These are phyloP conservation scores for Brachypalpus laphriformis DNA, from an alignment of 2,888 invertebrate genomes.

Conservation along the genomic window DNA sequence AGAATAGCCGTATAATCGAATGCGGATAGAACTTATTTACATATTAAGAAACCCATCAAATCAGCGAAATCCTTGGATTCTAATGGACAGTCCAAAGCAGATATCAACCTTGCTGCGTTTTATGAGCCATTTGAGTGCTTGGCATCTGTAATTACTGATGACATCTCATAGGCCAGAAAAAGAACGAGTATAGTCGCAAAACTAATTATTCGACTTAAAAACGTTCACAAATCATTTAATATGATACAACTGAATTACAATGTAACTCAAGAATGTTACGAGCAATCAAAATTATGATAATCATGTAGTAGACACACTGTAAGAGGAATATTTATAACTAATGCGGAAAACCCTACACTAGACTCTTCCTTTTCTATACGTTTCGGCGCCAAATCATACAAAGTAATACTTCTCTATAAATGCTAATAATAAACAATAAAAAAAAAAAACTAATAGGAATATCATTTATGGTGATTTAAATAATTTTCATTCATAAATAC, in stretches of 20 bases:
- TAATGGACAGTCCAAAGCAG: neutral
- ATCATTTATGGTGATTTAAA: constrained; percentile 16
- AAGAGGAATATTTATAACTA: neutral
- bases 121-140: neutral
- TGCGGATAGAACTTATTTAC: no score
- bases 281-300: neutral
- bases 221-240: no score
- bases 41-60: neutral
- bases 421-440: neutral
- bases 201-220: no score
- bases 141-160: neutral
- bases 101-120: neutral
- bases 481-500: constrained; percentile 43
- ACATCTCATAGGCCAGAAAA: neutral
- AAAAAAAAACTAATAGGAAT: neutral
- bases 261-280: neutral
- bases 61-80: neutral
- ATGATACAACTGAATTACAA: neutral
- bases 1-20: no score
- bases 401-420: neutral
- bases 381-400: neutral
- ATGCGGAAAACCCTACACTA: neutral
- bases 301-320: neutral
- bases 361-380: neutral
- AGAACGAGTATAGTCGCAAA: neutral